phyloP scores from a whole-genome alignment of 2,888 invertebrate species.

The Polymixis lichenea region DNA sequence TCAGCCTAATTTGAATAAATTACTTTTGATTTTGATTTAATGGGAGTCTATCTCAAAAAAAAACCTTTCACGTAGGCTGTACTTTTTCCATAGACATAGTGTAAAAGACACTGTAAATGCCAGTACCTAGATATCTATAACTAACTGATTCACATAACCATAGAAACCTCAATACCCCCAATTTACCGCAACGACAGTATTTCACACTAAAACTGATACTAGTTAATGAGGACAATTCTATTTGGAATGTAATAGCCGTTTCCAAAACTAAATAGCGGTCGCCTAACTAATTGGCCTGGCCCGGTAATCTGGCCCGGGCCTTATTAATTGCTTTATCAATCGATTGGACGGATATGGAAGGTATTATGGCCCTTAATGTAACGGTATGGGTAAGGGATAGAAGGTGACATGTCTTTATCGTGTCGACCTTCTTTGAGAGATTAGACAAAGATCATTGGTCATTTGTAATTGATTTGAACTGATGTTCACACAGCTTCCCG shows the following conservation, averaged over 20 bases:
- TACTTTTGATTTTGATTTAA: too few relatives aligned
- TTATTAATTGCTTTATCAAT: constrained; percentile 67
- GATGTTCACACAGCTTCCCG: not conserved
- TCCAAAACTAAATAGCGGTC: constrained; percentile 68
- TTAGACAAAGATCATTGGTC: constrained; percentile 6
- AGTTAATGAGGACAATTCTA: constrained; percentile 60
- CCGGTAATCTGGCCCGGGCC: constrained; percentile 60
- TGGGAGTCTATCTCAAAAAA: too few relatives aligned
- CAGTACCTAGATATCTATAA: not conserved
- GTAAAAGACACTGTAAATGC: not conserved
- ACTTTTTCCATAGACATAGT: not conserved
- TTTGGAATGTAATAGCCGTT: constrained; percentile 61
- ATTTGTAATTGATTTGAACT: constrained; percentile 22
- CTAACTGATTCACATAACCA: constrained; percentile 18
- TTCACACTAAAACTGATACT: constrained; percentile 56
- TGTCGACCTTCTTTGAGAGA: constrained; percentile 1
- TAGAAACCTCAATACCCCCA: constrained; percentile 23
- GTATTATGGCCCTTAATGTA: constrained; percentile 42
- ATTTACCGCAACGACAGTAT: constrained; percentile 43
- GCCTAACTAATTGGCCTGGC: constrained; percentile 62
- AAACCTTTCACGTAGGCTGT: too few relatives aligned
- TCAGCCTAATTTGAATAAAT: too few relatives aligned
- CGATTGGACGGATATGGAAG: constrained; percentile 59
- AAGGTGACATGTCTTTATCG: constrained; percentile 50
- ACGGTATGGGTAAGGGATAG: constrained; percentile 38